Evolutionary conservation across 2,113 vertebrate species (phyloP), one percentile per base, ranked within the genome.

Genomic region (Emberiza fucata): DNA sequence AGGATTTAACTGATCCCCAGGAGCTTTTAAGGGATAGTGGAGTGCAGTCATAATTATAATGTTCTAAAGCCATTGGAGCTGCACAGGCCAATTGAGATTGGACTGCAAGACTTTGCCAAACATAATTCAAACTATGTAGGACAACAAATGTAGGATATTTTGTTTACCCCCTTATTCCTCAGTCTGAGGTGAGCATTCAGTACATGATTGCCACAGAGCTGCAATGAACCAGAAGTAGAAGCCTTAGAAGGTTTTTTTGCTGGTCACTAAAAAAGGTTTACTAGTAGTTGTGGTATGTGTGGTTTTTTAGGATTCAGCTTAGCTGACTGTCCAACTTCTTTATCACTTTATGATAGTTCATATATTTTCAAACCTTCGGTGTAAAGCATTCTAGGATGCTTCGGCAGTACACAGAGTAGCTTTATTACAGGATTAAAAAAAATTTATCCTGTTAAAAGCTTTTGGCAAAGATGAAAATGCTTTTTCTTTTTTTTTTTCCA

Each of bases 401-500:
- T 87, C 77, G 86, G 21, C 16, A 77, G 39, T 37, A 81, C n/a
- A 22, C 12, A 33, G 21, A 60, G 37, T 40, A 14, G 54, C 5
- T 48, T 25, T 66, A 35, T 92, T 66, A 39, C 42, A 87, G 51
- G 28, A 45, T 57, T 88, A 1, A 8, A 45, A 72, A 42, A 56
- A 45, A 63, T 60, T 68, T 91, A n/a, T 79, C 66, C 53, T 90
- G 69, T 91, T 95, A 91, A 90, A 68, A 95, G 60, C 69, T 71
- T 91, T 93, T 70, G n/a, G 61, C 9, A 95, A 54, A 83, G 76
- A 96, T 73, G 94, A 95, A 97, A 96, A 93, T 95, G 91, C 31
- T 21, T 95, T 97, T 96, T 95, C 35, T 95, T 97, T 98, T 98
- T 97, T 98, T 98, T 98, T 94, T 96, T 97, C 84, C 82, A 94